Conservation (phyloP, 2,888 invertebrate genomes). For the Acronicta leporina region DNA sequence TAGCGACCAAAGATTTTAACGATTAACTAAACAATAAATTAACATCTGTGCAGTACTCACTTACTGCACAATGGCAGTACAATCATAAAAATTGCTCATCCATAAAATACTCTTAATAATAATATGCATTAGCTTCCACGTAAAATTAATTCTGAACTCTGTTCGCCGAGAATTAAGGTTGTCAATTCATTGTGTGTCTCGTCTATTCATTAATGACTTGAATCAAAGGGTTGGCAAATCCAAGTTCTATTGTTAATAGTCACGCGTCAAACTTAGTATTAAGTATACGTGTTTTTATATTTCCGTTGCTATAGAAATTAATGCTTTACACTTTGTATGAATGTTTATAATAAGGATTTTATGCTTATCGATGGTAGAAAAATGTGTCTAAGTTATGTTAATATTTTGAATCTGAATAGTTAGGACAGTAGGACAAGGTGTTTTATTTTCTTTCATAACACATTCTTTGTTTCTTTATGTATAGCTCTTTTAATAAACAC, state of each 20-base stretch:
- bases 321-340: constrained; percentile 60
- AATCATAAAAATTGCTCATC: constrained; percentile 87
- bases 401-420: constrained; percentile 2
- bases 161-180: constrained; percentile 53
- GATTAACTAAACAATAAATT: constrained; percentile 63
- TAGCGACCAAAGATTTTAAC: constrained; percentile 58
- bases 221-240: constrained; percentile 89
- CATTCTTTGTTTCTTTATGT: no score
- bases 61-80: constrained; percentile 70
- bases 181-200: constrained; percentile 36
- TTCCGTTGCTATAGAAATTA: constrained; percentile 83
- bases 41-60: constrained; percentile 64
- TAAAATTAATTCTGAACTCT: constrained; percentile 54
- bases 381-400: constrained; percentile 1
- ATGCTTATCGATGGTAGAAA: constrained; percentile 9
- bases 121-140: constrained; percentile 70
- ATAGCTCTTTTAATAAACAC: no score
- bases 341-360: constrained; percentile 51
- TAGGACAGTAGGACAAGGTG: not conserved
- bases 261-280: constrained; percentile 84
- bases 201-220: constrained; percentile 81
- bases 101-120: constrained; percentile 82
- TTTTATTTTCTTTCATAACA: not conserved
- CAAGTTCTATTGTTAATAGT: constrained; percentile 85
- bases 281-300: constrained; percentile 82